Conservation (phyloP, 2,113 vertebrate genomes). For the Dicentrarchus labrax region DNA sequence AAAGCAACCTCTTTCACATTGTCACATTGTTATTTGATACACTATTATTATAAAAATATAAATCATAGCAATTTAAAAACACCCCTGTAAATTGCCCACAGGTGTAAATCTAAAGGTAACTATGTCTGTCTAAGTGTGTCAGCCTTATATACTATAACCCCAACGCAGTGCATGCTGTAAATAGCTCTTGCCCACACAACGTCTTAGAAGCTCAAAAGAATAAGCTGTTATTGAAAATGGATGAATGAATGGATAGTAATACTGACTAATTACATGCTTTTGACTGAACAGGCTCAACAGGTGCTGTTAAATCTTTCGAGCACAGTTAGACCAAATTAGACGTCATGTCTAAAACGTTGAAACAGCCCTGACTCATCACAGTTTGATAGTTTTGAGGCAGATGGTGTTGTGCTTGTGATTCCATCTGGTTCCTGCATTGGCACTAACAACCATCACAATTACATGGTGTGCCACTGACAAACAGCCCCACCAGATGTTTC, state of each 20-base stretch:
- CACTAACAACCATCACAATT: neutral
- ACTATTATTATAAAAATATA: neutral
- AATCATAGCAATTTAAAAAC: neutral
- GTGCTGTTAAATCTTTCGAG: neutral
- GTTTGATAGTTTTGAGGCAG: neutral
- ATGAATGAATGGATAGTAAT: conserved; percentile 2
- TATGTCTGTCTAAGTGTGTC: conserved; percentile 1
- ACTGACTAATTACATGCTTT: neutral
- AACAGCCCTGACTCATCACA: neutral
- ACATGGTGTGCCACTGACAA: neutral
- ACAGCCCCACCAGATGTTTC: neutral
- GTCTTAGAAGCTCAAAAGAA: neutral
- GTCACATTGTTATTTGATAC: neutral
- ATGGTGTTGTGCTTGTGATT: neutral
- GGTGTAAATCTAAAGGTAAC: neutral
- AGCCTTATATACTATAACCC: neutral
- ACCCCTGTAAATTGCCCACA: neutral
- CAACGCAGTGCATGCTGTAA: neutral
- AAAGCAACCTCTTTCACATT: neutral
- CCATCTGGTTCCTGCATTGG: neutral
- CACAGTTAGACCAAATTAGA: neutral
- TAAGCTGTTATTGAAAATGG: neutral
- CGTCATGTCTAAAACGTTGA: neutral
- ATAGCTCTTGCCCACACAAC: neutral
- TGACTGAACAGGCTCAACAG: neutral